A percentile compares a stretch with the other conserved stretches of the same genome.
These are phyloP conservation scores for Dicaeum eximium DNA, from an alignment of 2,113 vertebrate species.

Conservation along the genomic window DNA sequence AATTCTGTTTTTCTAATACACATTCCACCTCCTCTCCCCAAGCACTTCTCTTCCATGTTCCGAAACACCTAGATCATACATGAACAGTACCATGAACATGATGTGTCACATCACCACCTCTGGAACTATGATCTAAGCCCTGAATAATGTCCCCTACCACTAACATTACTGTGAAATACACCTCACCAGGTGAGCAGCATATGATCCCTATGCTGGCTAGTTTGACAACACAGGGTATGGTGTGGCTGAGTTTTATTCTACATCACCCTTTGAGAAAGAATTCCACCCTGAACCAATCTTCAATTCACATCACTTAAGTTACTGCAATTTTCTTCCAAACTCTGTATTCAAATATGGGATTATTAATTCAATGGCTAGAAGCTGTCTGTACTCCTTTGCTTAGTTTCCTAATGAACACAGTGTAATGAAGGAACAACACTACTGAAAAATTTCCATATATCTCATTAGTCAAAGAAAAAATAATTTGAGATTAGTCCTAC, in stretches of 20 bases:
- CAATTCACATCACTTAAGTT: not conserved
- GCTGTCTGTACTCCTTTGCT: not conserved
- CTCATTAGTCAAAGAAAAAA: not conserved
- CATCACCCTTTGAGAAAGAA: not conserved
- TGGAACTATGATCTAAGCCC: not conserved
- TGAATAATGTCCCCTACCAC: not conserved
- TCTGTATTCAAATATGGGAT: not conserved
- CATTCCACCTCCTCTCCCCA: not conserved
- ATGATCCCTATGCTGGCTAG: not conserved
- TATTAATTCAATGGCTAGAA: not conserved
- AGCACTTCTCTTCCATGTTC: not conserved
- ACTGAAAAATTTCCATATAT: not conserved
- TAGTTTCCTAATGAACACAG: not conserved
- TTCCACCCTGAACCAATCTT: not conserved
- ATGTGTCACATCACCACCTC: not conserved
- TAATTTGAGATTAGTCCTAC: not conserved
- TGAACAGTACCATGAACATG: not conserved
- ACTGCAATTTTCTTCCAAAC: not conserved
- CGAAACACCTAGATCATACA: not conserved
- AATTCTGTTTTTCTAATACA: not conserved
- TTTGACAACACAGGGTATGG: not conserved
- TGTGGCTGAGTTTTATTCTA: not conserved
- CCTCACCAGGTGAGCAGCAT: rapidly evolving
- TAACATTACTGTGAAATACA: not conserved
- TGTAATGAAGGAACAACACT: not conserved